Percentiles rank a stretch among this genome's conserved stretches.
These are phyloP conservation scores for Acipenser ruthenus DNA, from an alignment of 2,797 vertebrate species.

Conservation along the genomic window DNA sequence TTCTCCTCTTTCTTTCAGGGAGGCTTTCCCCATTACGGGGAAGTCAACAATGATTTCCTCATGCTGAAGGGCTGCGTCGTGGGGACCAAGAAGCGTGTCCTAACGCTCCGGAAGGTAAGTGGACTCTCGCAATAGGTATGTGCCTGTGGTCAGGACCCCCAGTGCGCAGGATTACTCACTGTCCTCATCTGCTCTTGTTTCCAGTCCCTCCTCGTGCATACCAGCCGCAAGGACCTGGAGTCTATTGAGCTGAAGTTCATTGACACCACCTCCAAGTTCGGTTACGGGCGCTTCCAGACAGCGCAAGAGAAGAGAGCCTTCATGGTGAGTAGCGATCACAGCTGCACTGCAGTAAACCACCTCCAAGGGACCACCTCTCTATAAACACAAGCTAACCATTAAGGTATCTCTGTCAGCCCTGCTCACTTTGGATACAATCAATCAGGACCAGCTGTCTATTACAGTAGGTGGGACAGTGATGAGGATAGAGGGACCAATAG, in stretches of 20 bases:
- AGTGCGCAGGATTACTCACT: not conserved
- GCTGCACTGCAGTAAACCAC: no score
- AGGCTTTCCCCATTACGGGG: constrained; percentile 81
- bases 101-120: constrained; percentile 86
- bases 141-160: not conserved
- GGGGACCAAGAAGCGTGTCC: constrained; percentile 77
- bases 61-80: constrained; percentile 89
- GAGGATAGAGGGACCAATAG: not conserved
- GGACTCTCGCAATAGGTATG: not conserved
- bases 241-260: constrained; percentile 85
- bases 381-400: no score
- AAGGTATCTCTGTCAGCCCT: no score
- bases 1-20: constrained; percentile 50
- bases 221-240: constrained; percentile 66
- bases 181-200: constrained; percentile 10
- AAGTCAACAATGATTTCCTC: constrained; percentile 85
- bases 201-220: constrained; percentile 77
- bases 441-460: no score
- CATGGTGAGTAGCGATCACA: constrained; percentile 64
- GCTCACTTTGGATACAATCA: no score
- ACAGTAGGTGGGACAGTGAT: not conserved
- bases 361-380: no score
- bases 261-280: constrained; percentile 90
- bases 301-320: constrained; percentile 82
- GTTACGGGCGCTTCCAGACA: constrained; percentile 85